Base-by-base conservation (phyloP, 2,113 vertebrate species). In the Urocolius indicus region DNA sequence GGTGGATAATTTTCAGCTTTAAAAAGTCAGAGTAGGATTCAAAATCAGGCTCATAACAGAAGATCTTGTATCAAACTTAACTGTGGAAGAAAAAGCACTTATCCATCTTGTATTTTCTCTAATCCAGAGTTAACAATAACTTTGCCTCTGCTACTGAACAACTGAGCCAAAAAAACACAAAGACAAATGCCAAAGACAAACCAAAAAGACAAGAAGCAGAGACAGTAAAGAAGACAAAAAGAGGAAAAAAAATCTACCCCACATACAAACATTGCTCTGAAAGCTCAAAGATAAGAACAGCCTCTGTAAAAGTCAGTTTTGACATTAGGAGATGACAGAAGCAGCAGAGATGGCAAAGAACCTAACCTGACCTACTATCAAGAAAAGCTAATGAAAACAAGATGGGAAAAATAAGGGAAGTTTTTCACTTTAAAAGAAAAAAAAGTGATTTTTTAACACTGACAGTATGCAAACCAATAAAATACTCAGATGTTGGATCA, bases 161-260 rank as follows among this genome's bases (percentile, higher is more conserved):
- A n/a, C 27, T 0, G 5, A 95, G 94, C 93, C 95, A 95, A 92
- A 93, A 92, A 95, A 41, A 0, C 30, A 84, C 62, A 88, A 81
- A 92, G 86, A 90, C 86, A 94, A 87, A 94, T 93, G 52, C 87
- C 85, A 95, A 96, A 95, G 83, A 41, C 90, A 94, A 95, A 96
- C 76, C 80, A 93, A 89, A 68, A 94, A 94, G 94, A 95, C 85
- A 87, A 89, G 92, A 95, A 93, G 58, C 94, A 96, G 93, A 96
- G 72, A 95, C 83, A 95, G 93, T 45, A 79, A 54, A 94, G 77
- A 95, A 51, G 67, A 77, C 67, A 78, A 75, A 41, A 54, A 69
- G 38, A 63, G 13, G n/a, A 26, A 59, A 75, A 36, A 84, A 75
- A 71, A 46, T 43, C 43, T 78, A 78, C 46, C 54, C 79, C 49